Percentiles rank a stretch among this genome's conserved stretches.
Conservation (phyloP, 2,888 invertebrate species). For the Odontocolon sp. region DNA sequence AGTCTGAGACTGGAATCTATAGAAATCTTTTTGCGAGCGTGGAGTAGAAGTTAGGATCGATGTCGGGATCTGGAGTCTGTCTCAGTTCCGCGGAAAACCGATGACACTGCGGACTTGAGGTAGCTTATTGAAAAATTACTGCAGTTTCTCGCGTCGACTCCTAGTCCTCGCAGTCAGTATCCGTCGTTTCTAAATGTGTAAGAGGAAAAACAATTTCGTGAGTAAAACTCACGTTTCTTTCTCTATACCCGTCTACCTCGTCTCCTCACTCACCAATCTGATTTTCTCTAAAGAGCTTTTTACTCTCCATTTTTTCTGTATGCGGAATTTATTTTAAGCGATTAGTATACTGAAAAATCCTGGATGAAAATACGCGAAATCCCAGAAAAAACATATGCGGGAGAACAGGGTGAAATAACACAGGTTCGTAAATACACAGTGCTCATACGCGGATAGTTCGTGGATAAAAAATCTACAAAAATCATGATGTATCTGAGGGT, state of each 20-base stretch:
- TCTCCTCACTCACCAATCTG: too few species aligned
- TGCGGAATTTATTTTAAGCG: too few species aligned
- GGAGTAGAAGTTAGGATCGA: conserved; percentile 30
- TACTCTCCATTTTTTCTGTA: not conserved
- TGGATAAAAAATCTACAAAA: too few species aligned
- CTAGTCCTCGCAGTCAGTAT: conserved; percentile 18
- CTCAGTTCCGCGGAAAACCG: conserved; percentile 6
- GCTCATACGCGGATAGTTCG: too few species aligned
- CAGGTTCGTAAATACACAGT: too few species aligned
- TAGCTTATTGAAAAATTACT: conserved; percentile 52
- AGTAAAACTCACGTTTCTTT: not conserved
- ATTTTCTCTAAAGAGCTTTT: conserved; percentile 12
- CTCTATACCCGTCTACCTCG: too few species aligned
- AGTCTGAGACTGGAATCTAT: not conserved
- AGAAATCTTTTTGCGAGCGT: not conserved
- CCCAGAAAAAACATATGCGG: too few species aligned
- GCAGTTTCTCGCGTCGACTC: conserved; percentile 44
- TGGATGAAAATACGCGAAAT: too few species aligned
- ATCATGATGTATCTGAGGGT: too few species aligned
- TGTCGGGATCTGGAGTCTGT: conserved; percentile 22
- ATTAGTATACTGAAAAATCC: too few species aligned
- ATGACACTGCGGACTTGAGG: conserved; percentile 40
- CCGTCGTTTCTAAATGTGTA: not conserved
- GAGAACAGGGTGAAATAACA: too few species aligned
- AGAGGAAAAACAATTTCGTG: not conserved